These are phyloP conservation scores for Metopolophium dirhodum DNA, from an alignment of 1,140 invertebrate genomes.

Conservation along the genomic window DNA sequence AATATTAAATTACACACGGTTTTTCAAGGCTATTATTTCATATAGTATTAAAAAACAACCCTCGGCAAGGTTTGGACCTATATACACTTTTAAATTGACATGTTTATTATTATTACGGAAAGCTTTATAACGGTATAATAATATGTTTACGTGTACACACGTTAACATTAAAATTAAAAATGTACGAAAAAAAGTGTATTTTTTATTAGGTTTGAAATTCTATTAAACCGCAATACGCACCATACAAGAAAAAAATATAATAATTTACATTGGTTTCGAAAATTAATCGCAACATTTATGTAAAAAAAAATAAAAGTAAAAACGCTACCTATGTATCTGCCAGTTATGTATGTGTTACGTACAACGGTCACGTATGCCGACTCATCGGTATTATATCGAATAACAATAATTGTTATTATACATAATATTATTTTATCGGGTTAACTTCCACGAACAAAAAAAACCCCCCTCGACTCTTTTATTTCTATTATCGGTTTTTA, in stretches of 20 bases:
- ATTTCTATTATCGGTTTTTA: neutral
- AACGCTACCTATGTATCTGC: neutral
- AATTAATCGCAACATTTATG: neutral
- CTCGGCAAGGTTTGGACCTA: neutral
- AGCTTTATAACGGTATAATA: slow-evolving; percentile 7
- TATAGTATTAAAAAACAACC: slow-evolving; percentile 6
- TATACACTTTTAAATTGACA: slow-evolving; percentile 18
- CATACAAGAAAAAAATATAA: neutral
- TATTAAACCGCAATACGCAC: neutral
- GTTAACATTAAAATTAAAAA: neutral
- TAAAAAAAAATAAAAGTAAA: neutral
- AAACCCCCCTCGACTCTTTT: neutral
- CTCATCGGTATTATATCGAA: neutral
- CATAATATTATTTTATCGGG: neutral
- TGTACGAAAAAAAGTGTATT: neutral
- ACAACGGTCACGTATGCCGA: neutral
- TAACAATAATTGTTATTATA: neutral
- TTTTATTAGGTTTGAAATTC: neutral
- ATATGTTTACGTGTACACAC: neutral
- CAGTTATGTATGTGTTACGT: neutral
- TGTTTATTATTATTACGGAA: slow-evolving; percentile 12
- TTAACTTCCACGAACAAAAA: neutral
- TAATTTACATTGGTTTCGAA: neutral
- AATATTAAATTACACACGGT: neutral
- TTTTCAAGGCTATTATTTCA: slow-evolving; percentile 10